Evolutionary conservation across 2,888 invertebrate genomes (phyloP), one percentile per base, ranked within the genome.

Genomic region (Polylopha cassiicola): DNA sequence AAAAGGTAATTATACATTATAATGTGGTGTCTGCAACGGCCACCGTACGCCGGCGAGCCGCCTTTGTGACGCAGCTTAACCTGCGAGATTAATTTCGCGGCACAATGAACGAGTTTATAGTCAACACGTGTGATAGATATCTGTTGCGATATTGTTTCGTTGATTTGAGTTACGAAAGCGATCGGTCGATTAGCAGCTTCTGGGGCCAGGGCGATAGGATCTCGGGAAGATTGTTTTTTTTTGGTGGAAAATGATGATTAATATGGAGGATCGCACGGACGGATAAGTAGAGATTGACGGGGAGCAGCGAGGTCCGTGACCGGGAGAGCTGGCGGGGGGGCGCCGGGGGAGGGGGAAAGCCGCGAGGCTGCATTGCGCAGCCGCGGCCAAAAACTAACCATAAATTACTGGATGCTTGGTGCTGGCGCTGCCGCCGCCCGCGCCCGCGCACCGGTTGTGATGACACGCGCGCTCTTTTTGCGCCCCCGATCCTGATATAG

Each of bases 1-100:
- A 85, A 85, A 85, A 81, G 70, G 75, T 84, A 85, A 84, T 85
- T 84, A 84, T 79, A 82, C 84, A 84, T 85, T 84, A 82, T 79
- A 82, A 81, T 65, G 65, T 67, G 72, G 78, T 73, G 72, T 68
- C 67, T 61, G 78, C 81, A 82, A 82, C 78, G 76, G 80, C 71
- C 73, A 71, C 73, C 63, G 77, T 72, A 79, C 72, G 73, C 64
- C 68, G 77, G 75, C 78, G 71, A 58, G 77, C 64, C 48, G 65
- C 73, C 75, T 77, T 80, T 80, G 81, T 84, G 77, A 71, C 73
- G 73, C 62, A 72, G 82, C 82, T 82, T 74, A 84, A 77, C 80
- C 61, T 71, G 53, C 68, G 56, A 84, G 84, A 84, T 84, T 85
- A 85, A 85, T 84, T 84, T 84, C 73, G 70, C 72, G 60, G 65